phyloP scores from a whole-genome alignment of 1,140 invertebrate genomes.

The Atopsyche davidsoni region DNA sequence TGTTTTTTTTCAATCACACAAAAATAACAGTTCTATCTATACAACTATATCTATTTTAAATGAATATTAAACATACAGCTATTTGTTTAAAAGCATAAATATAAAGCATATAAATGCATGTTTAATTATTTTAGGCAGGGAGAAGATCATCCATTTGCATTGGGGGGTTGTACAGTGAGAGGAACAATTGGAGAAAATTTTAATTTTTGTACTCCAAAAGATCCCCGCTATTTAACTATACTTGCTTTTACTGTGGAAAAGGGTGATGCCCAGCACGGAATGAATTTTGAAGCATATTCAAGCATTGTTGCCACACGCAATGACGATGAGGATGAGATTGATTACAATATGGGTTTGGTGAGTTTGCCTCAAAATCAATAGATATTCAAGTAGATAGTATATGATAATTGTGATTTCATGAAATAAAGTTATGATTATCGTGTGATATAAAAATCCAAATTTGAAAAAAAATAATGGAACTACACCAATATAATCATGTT shows the following conservation, averaged over 20 bases:
- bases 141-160: constrained; percentile 36
- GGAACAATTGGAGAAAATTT: constrained; percentile 32
- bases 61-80: no score
- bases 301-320: constrained; percentile 34
- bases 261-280: constrained; percentile 20
- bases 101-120: not conserved
- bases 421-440: no score
- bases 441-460: no score
- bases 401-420: no score
- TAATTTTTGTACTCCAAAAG: constrained; percentile 31
- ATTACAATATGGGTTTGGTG: no score
- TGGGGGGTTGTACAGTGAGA: constrained; percentile 43
- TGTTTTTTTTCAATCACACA: no score
- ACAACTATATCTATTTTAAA: no score
- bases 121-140: constrained; percentile 13
- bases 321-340: not conserved
- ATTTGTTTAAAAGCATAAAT: not conserved
- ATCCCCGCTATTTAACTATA: constrained; percentile 38
- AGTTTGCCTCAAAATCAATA: no score
- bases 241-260: constrained; percentile 40
- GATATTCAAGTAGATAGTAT: no score
- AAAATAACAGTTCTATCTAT: no score
- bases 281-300: constrained; percentile 42
- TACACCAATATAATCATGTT: no score
- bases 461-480: no score